Evolutionary conservation across 2,113 vertebrate genomes (phyloP).

Genomic region (Serilophus lunatus): DNA sequence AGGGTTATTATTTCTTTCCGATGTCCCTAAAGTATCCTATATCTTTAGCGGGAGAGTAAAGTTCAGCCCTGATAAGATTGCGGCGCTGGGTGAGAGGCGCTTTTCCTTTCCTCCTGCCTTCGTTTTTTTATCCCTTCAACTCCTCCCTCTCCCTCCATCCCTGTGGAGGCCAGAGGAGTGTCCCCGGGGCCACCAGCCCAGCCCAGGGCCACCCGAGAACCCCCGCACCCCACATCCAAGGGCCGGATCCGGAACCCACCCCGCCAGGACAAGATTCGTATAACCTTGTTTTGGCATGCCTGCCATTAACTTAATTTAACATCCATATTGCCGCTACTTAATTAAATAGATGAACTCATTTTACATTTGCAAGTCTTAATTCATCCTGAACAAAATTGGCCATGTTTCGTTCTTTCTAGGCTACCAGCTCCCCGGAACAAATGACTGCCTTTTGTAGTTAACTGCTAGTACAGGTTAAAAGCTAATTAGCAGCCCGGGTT

Average conservation of each 20-base stretch:
- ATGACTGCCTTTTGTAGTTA: constrained; percentile 67
- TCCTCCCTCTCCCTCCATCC: not conserved
- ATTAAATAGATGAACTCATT: constrained; percentile 77
- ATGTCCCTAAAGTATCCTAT: constrained; percentile 64
- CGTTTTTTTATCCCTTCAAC: not conserved
- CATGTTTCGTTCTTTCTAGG: constrained; percentile 57
- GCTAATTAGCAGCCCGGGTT: constrained; percentile 67
- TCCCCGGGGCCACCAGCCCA: not conserved
- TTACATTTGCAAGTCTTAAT: constrained; percentile 71
- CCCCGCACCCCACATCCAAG: not conserved
- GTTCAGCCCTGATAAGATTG: constrained; percentile 67
- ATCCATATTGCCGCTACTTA: constrained; percentile 69
- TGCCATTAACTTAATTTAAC: constrained; percentile 69
- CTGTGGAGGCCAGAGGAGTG: not conserved
- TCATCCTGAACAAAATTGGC: constrained; percentile 71
- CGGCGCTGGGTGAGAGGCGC: constrained; percentile 6
- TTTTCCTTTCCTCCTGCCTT: not conserved
- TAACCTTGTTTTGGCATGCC: constrained; percentile 63
- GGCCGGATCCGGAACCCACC: not conserved
- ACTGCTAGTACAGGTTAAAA: constrained; percentile 71
- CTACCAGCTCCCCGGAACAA: constrained; percentile 65
- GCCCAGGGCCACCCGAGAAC: not conserved
- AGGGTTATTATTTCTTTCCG: constrained; percentile 63
- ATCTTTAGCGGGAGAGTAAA: constrained; percentile 60
- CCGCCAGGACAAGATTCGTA: constrained; percentile 18